Evolutionary conservation across 2,113 vertebrate genomes (phyloP), one percentile per base, ranked within the genome.

Genomic region (Pyxicephalus adspersus): DNA sequence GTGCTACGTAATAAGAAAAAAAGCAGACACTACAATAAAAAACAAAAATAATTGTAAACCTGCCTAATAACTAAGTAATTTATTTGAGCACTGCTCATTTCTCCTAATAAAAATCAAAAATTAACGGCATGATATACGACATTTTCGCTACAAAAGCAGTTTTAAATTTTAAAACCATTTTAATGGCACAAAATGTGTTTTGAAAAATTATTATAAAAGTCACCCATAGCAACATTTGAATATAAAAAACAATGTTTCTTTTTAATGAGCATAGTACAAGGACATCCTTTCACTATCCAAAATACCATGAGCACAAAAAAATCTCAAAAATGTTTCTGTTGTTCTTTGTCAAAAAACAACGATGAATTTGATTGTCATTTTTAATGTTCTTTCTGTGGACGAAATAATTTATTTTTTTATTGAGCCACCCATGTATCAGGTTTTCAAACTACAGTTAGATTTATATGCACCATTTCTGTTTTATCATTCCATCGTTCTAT

Each of bases 401-500:
- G 82, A 75, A 80, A 55, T 64, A 45, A 63, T 29, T 22, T 58
- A 22, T 4, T 28, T n/a, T n/a, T 57, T 19, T 5, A n/a, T 58
- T 45, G 66, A 66, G 28, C 0, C 28, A 60, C 50, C 73, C 60
- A n/a, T 71, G 60, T 83, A 45, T 64, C 72, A 80, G 81, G 83
- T 84, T 88, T 87, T 90, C 87, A 88, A 89, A 87, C 80, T 87
- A 89, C 87, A 85, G 86, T 83, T 71, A 87, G 83, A 28, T 50
- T 88, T 89, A 90, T 90, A 90, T 88, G 86, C 90, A 91, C 88
- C 85, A 87, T 88, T 90, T 93, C 90, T 91, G 91, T 92, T 93
- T 90, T 92, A 91, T 93, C 92, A 92, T 86, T 87, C 89, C 91
- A 87, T 91, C 91, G 91, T n/a, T 91, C 89, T 89, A 87, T 90